Base-by-base conservation (phyloP, 2,888 invertebrate genomes). In the Amiota minor region DNA sequence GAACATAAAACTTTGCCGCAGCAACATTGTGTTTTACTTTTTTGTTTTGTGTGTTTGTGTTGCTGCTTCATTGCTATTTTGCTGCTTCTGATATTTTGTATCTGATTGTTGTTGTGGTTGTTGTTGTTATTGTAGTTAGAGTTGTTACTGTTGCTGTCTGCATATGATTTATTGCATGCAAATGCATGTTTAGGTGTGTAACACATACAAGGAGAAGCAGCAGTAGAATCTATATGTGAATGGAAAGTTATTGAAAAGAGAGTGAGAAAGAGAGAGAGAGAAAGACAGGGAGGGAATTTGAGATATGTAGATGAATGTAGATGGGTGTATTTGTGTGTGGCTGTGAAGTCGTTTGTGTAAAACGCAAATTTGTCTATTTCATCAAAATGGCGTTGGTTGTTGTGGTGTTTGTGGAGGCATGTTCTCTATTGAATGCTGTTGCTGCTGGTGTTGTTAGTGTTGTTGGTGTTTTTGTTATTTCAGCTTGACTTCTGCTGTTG, bases 281-380 rank as follows among this genome's bases (percentile, higher is more conserved):
- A 23, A 3, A 23, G 23, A 2, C 2, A 3, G 23, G 3, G 6
- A 35, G 6, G 4, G 6, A 35, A 35, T n/a, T n/a, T n/a, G 6
- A 35, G 35, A 35, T 35, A 35, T 35, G 2, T 35, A 35, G 35
- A 11, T 16, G 46, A 11, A 16, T 20, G n/a, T n/a, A 3, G 67
- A 16, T 1, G 46, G 11, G 18, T n/a, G 35, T 20, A 61, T 70
- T 56, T 55, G 14, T 11, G 23, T 23, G 16, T 65, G 65, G 81
- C 9, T 82, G 85, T 82, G 20, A 59, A 59, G 20, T 18, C 18
- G 23, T 59, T 86, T 83, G 86, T 81, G 85, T 80, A 84, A 85
- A 86, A 87, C 87, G 87, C 87, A 86, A 86, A 86, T 86, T 87
- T 86, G 87, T 86, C 87, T 87, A 86, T 86, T 86, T 87, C 87